Evolutionary conservation across 2,888 invertebrate genomes (phyloP), one percentile per base, ranked within the genome.

Genomic region (Nomada ruficornis): DNA sequence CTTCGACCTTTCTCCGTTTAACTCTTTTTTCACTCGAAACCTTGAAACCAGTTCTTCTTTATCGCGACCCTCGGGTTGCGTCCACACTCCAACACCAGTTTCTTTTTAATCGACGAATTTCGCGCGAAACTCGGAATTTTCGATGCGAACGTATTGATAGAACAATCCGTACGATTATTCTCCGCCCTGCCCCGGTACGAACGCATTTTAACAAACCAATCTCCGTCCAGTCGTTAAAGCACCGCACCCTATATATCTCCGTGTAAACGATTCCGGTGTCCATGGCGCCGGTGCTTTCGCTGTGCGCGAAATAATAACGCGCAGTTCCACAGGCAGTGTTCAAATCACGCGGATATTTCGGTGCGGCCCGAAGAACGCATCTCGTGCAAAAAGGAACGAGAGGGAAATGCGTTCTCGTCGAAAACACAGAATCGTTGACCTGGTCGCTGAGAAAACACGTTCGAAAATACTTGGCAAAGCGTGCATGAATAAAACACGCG

Each of bases 201-300:
- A 47, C 47, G 47, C 11, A 3, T 47, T 13, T 11, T 3, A 47
- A 13, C 13, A 47, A 47, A 47, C 68, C 23, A 0, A n/a, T 69
- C 44, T 26, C 44, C 52, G 36, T 36, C 42, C 65, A 9, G n/a
- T 0, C n/a, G 29, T n/a, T n/a, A n/a, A 54, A 69, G 26, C 57
- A 44, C 26, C 57, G 50, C 65, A 52, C 52, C 68, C 60, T 72
- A 23, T 83, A 73, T 36, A 69, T 67, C 67, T 60, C 42, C 70
- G 80, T 80, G 84, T 83, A 86, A 83, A 83, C 77, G 44, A 20
- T 10, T 36, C 52, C 20, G 42, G 7, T 42, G 59, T 70, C 36
- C 15, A 3, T 47, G 47, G 57, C 42, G 44, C 18, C 47, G 26
- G 44, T 44, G 44, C 26, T 67, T 52, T 47, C 59, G 29, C 60